Conservation (phyloP, 23 tunicate genomes). For the Halocynthia aurantium region DNA sequence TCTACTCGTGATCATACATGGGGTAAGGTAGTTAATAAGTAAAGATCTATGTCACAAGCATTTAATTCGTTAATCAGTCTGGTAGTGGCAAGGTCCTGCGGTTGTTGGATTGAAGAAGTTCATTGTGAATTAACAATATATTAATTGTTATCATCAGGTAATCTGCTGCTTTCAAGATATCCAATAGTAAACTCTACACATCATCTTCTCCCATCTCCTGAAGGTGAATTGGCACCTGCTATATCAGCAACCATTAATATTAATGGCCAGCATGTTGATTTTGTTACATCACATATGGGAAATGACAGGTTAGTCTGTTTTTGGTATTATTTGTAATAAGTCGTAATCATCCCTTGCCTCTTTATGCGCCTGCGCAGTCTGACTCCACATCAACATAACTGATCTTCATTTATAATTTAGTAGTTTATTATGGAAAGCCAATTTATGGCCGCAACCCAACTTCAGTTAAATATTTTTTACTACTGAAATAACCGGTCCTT, state of each 20-base stretch:
- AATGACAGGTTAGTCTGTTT: conserved; percentile 36
- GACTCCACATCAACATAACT: neutral
- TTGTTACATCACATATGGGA: conserved; percentile 73
- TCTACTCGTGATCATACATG: conserved; percentile 75
- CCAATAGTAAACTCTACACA: conserved; percentile 58
- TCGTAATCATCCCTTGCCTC: neutral
- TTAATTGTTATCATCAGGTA: conserved; percentile 19
- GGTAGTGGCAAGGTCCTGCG: no score
- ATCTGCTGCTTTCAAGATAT: conserved; percentile 50
- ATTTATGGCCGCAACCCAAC: no score
- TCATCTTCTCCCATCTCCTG: conserved; percentile 58
- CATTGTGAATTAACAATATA: no score
- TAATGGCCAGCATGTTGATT: conserved; percentile 45
- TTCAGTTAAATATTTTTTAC: no score
- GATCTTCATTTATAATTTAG: no score
- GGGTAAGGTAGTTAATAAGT: conserved; percentile 26
- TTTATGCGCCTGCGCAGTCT: neutral
- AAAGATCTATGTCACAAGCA: no score
- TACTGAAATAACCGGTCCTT: no score
- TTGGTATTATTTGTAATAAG: neutral
- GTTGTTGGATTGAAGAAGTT: no score
- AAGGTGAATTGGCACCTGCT: conserved; percentile 66
- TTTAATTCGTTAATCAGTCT: no score
- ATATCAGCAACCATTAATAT: conserved; percentile 57
- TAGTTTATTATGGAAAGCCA: no score